These are phyloP conservation scores for Monochamus saltuarius DNA, from an alignment of 1,140 invertebrate genomes.

Conservation along the genomic window DNA sequence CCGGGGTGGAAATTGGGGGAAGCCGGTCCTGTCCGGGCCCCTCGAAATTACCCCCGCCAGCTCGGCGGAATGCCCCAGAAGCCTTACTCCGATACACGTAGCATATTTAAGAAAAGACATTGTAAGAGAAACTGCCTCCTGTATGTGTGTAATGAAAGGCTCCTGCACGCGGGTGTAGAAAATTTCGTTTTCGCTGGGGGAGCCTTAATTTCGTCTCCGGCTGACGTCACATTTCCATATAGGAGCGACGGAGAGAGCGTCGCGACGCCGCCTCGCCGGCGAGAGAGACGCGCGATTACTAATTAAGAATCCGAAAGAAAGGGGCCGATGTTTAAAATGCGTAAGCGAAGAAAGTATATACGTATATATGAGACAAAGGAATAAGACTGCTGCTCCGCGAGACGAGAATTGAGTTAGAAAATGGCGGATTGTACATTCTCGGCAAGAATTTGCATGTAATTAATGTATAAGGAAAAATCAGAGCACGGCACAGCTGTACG, in stretches of 20 bases:
- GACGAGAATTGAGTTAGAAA: conserved; percentile 50
- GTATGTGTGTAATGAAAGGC: conserved; percentile 51
- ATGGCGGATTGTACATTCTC: conserved; percentile 51
- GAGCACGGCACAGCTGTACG: conserved; percentile 38
- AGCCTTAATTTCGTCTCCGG: conserved; percentile 50
- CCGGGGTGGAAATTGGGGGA: too few relatives aligned
- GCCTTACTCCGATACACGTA: conserved; percentile 37
- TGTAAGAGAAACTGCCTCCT: conserved; percentile 39
- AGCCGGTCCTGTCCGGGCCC: not conserved
- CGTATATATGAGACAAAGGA: conserved; percentile 51
- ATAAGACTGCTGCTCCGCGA: conserved; percentile 42
- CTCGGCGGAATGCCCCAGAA: conserved; percentile 10
- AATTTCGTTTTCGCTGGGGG: conserved; percentile 51
- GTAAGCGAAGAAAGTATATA: conserved; percentile 52
- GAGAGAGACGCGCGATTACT: conserved; percentile 45
- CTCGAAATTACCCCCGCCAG: conserved; percentile 1
- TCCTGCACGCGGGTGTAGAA: conserved; percentile 49
- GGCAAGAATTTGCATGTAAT: conserved; percentile 52
- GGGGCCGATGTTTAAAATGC: conserved; percentile 53
- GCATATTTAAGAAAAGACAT: conserved; percentile 45
- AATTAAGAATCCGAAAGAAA: conserved; percentile 52
- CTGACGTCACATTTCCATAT: conserved; percentile 50
- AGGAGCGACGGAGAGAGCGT: conserved; percentile 34
- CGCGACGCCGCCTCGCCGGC: conserved; percentile 18
- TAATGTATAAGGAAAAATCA: conserved; percentile 52